These are phyloP conservation scores for Gyrodactylus bullatarudis DNA, from an alignment of 1,140 invertebrate species.

Conservation along the genomic window DNA sequence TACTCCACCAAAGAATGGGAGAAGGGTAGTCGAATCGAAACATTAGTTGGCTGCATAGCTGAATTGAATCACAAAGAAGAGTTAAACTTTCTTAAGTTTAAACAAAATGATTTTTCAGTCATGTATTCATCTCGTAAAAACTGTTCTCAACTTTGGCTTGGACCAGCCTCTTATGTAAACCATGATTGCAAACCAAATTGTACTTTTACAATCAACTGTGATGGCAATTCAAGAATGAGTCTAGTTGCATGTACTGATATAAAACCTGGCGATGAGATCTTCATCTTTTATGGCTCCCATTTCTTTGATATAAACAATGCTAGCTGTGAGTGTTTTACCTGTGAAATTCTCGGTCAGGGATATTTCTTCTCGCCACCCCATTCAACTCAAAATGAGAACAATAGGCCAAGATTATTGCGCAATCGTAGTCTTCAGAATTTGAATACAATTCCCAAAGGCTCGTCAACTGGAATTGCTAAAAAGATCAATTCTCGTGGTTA, in stretches of 20 bases:
- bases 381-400: not conserved
- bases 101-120: slow-evolving; percentile 6
- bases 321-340: slow-evolving; percentile 4
- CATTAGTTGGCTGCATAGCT: not conserved
- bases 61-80: slow-evolving; percentile 4
- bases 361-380: not conserved
- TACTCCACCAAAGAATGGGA: slow-evolving; percentile 5
- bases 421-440: not conserved
- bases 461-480: not conserved
- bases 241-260: not conserved
- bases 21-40: not conserved
- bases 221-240: slow-evolving; percentile 2
- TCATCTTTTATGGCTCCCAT: slow-evolving; percentile 1
- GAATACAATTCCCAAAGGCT: not conserved
- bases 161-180: slow-evolving; percentile 5
- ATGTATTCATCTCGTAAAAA: slow-evolving; percentile 7
- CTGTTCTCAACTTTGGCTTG: slow-evolving; percentile 7
- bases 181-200: slow-evolving; percentile 7
- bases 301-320: slow-evolving; percentile 3
- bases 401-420: not conserved
- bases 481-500: not conserved
- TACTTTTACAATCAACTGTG: slow-evolving; percentile 1
- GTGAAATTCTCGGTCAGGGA: slow-evolving; percentile 1
- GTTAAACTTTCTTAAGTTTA: not conserved
- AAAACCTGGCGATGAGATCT: slow-evolving; percentile 1